A percentile compares a stretch with the other conserved stretches of the same genome.
These are phyloP conservation scores for Pycnonotus jocosus DNA, from an alignment of 2,113 vertebrate genomes.

Conservation along the genomic window DNA sequence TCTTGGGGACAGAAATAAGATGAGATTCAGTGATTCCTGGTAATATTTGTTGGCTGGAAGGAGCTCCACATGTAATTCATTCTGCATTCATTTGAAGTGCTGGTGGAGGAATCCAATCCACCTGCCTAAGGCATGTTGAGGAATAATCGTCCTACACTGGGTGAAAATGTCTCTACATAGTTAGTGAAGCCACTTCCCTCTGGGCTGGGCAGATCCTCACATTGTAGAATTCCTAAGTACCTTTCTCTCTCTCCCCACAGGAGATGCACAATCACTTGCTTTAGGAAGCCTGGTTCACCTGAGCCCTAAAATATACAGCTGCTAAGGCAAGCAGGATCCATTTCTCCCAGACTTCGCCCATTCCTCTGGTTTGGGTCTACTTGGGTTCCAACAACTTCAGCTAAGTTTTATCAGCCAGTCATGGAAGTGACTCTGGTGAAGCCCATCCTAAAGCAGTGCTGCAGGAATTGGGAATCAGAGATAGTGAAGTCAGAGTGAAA, in stretches of 20 bases:
- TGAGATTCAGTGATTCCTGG: neutral
- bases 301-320: neutral
- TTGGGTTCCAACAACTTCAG: neutral
- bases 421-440: neutral
- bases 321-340: neutral
- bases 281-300: neutral
- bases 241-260: neutral
- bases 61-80: neutral
- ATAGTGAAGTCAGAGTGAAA: neutral
- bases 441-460: neutral
- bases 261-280: neutral
- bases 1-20: slow-evolving; percentile 4
- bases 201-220: neutral
- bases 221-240: accelerated
- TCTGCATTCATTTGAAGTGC: neutral
- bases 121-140: neutral
- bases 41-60: neutral
- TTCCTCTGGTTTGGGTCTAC: neutral
- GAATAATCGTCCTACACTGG: neutral
- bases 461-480: neutral
- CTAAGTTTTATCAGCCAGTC: neutral
- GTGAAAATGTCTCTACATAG: neutral
- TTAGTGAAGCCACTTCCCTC: neutral
- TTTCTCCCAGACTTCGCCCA: neutral
- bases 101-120: neutral